Evolutionary conservation across 1,140 invertebrate genomes (phyloP), one percentile per base, ranked within the genome.

Genomic region (Drosophila albomicans): DNA sequence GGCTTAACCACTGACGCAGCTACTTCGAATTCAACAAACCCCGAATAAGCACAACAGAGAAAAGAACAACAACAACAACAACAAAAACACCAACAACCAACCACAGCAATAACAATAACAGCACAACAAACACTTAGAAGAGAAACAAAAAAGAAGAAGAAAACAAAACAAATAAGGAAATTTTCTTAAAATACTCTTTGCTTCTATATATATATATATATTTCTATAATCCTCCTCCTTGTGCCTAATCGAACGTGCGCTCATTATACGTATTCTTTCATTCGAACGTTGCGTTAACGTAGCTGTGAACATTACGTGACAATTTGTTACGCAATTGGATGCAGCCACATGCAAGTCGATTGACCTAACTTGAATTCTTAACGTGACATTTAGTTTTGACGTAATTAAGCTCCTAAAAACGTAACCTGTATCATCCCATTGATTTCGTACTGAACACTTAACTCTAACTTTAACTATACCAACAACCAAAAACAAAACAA

Each of bases 391-490:
- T 77, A 85, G 86, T 82, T 82, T 87, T 79, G 84, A 88, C 84
- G 84, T 88, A 71, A 61, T 89, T 89, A 90, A 90, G 85, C 85
- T 89, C 85, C 85, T 89, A 89, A 57, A 16, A 79, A 89, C 85
- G 86, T 89, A 89, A 89, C 86, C 85, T 89, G 85, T 89, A 81
- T 89, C 86, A 81, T 79, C 74, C 80, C 69, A 88, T 88, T 88
- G 84, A 88, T 84, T 88, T 78, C 57, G 81, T 78, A 88, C 84
- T 63, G 72, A 71, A 64, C 43, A 70, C 59, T 28, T 51, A 48
- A 65, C 41, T 7, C 16, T 16, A 56, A 32, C 13, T 11, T 32
- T 13, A 65, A 69, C 28, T 54, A 25, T 7, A 35, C 11, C 2
- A 20, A 11, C 30, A 41, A 48, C 20, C 51, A 28, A 11, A 49